A percentile compares a stretch with the other conserved stretches of the same genome.
Evolutionary conservation across 2,797 vertebrate species (phyloP).

Genomic region (Falco columbarius): DNA sequence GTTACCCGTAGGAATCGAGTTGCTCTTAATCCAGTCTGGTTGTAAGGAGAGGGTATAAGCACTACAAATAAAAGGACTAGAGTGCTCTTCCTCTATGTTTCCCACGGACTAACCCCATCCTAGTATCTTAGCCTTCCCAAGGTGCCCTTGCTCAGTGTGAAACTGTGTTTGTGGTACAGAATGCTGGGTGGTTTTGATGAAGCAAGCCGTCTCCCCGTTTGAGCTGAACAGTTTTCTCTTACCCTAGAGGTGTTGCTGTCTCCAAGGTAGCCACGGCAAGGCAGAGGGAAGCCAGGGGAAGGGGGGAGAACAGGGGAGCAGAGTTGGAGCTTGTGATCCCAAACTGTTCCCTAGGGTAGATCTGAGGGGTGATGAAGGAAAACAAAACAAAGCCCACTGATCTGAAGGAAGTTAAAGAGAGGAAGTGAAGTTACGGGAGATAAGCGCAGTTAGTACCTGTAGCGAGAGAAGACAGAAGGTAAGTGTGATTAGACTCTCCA

Average conservation of each 20-base stretch:
- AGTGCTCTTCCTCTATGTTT: not conserved
- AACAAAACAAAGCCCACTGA: not conserved
- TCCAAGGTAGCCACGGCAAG: not conserved
- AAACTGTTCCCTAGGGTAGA: fast-evolving
- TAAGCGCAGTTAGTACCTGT: not conserved
- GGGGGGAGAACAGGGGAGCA: not conserved
- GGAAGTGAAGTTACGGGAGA: not conserved
- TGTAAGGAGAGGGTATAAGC: not conserved
- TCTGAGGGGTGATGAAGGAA: not conserved
- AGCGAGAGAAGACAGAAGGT: not conserved
- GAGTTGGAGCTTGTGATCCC: not conserved
- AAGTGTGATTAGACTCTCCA: not conserved
- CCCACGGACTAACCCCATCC: not conserved
- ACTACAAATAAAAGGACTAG: not conserved
- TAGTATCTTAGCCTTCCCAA: not conserved
- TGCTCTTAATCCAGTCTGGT: not conserved
- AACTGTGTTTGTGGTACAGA: not conserved
- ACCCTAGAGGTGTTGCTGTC: slow-evolving; percentile 69
- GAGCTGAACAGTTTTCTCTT: slow-evolving; percentile 24
- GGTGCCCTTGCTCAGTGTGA: not conserved
- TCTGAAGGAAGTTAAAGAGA: not conserved
- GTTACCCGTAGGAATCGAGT: not conserved
- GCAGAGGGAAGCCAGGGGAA: not conserved
- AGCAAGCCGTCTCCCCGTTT: not conserved
- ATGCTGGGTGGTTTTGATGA: not conserved